Percentiles rank a stretch among this genome's conserved stretches.
Evolutionary conservation across 2,888 invertebrate species (phyloP).

Genomic region (Melitaea athalia): DNA sequence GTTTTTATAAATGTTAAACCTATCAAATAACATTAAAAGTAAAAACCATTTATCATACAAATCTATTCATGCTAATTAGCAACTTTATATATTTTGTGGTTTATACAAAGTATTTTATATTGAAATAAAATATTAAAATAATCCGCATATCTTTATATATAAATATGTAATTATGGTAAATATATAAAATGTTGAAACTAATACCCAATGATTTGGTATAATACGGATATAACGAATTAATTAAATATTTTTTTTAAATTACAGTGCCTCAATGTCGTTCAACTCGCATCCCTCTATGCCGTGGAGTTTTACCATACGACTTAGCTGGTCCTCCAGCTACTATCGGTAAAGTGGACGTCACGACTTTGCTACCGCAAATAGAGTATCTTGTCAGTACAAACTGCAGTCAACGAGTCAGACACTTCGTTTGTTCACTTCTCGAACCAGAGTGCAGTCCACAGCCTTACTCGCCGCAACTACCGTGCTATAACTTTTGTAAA

Average conservation of each 20-base stretch:
- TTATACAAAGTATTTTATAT: background rate
- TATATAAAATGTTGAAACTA: background rate
- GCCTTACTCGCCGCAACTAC: constrained; percentile 81
- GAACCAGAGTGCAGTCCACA: constrained; percentile 86
- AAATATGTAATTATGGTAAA: background rate
- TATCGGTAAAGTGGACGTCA: constrained; percentile 64
- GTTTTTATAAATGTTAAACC: background rate
- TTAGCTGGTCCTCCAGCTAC: constrained; percentile 78
- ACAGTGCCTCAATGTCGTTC: constrained; percentile 79
- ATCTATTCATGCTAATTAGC: background rate
- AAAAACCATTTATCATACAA: background rate
- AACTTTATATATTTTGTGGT: background rate
- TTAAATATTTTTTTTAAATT: constrained; percentile 40
- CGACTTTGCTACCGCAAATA: constrained; percentile 78
- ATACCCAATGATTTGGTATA: background rate
- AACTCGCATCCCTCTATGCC: constrained; percentile 78
- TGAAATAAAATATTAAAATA: background rate
- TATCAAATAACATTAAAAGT: background rate
- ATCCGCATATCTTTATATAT: background rate
- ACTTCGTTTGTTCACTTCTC: constrained; percentile 84
- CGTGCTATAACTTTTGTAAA: constrained; percentile 85
- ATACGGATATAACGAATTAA: background rate
- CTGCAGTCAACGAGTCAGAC: constrained; percentile 83
- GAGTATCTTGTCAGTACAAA: constrained; percentile 83
- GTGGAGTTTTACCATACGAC: constrained; percentile 86